Percentiles rank a stretch among this genome's conserved stretches.
Evolutionary conservation across 2,113 vertebrate genomes (phyloP).

Genomic region (Dascyllus trimaculatus): DNA sequence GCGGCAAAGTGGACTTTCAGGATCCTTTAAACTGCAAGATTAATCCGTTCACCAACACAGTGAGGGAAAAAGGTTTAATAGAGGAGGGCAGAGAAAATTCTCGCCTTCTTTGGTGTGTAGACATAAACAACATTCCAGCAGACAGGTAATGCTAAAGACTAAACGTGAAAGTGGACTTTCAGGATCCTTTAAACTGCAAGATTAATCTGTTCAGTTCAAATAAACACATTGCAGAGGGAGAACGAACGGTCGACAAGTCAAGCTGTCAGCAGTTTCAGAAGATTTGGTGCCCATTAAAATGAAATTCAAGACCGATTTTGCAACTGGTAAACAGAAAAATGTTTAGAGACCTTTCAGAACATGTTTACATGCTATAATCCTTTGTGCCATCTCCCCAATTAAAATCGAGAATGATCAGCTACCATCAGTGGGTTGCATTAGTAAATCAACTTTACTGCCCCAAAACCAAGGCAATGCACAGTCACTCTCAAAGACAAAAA

Average conservation of each 20-base stretch:
- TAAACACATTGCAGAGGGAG: too few species aligned
- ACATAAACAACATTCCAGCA: too few species aligned
- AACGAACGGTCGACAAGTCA: background rate
- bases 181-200: too few species aligned
- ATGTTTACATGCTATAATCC: background rate
- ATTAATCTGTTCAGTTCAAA: too few species aligned
- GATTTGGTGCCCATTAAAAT: background rate
- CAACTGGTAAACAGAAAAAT: background rate
- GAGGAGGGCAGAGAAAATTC: too few species aligned
- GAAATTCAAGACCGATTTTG: conserved; percentile 12
- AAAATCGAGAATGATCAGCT: background rate
- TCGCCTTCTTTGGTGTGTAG: background rate
- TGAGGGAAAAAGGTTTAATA: background rate
- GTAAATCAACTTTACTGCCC: conserved; percentile 17
- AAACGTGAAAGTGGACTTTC: background rate
- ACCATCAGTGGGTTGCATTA: background rate
- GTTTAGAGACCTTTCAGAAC: conserved; percentile 5
- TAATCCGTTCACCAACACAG: background rate
- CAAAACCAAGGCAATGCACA: background rate
- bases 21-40: background rate
- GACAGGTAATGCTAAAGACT: background rate
- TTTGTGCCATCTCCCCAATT: background rate
- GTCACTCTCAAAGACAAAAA: conserved; percentile 3
- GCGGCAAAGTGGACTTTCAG: background rate
- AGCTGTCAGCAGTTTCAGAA: background rate